Conservation (phyloP, 2,797 vertebrate species). For the Carapus acus region DNA sequence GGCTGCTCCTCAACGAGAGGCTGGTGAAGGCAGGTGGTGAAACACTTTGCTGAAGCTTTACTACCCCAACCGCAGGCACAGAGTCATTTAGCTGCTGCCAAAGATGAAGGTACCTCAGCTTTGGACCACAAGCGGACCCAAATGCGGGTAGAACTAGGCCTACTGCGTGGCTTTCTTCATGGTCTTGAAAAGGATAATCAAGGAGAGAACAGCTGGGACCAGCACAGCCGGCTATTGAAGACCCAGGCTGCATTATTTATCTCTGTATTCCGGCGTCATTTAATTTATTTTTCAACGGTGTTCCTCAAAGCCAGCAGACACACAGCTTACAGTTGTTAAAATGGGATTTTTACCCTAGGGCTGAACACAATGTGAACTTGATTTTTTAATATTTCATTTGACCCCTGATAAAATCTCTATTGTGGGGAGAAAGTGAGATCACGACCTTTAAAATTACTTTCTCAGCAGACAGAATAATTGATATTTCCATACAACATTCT, state of each 20-base stretch:
- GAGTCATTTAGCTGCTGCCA: conserved; percentile 46
- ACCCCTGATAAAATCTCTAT: conserved; percentile 68
- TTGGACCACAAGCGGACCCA: conserved; percentile 44
- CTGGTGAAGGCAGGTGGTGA: conserved; percentile 54
- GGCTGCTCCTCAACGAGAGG: conserved; percentile 53
- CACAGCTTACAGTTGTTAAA: conserved; percentile 57
- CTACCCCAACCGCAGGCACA: conserved; percentile 67
- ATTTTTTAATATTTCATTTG: conserved; percentile 67
- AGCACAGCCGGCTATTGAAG: conserved; percentile 61
- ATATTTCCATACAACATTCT: conserved; percentile 55
- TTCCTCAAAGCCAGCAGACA: conserved; percentile 62
- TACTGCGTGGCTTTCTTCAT: conserved; percentile 55
- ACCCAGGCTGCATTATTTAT: conserved; percentile 74
- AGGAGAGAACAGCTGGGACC: conserved; percentile 58
- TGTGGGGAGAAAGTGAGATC: conserved; percentile 65
- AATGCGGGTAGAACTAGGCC: conserved; percentile 38
- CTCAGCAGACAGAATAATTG: conserved; percentile 65
- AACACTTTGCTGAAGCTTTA: conserved; percentile 65
- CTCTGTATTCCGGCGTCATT: conserved; percentile 66
- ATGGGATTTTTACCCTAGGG: conserved; percentile 59
- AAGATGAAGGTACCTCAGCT: conserved; percentile 55
- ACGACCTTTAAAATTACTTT: conserved; percentile 70
- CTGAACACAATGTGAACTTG: conserved; percentile 49
- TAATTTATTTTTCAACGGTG: conserved; percentile 73
- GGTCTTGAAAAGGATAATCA: conserved; percentile 70